Base-by-base conservation (phyloP, 2,113 vertebrate genomes). In the Chionodraco myersi region DNA sequence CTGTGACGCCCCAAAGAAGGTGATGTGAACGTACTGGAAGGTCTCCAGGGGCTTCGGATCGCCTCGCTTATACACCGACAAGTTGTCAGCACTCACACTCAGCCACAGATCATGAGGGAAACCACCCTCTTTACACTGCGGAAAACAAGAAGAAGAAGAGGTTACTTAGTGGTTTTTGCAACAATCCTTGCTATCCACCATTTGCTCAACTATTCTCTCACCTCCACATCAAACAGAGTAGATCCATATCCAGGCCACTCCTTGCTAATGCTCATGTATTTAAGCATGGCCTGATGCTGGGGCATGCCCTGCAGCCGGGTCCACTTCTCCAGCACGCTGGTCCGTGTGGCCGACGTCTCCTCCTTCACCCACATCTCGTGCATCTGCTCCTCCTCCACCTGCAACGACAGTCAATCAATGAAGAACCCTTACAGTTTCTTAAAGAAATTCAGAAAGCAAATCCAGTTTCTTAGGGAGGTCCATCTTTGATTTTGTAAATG, bases 321-420 rank as follows among this genome's bases (percentile, higher is more conserved):
- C 97, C 97, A 98, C 85, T 98, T 98, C 91, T 98, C 97, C 15
- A 96, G 87, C 18, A 98, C 93, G 26, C 96, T 96, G 69, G 96
- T 94, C 49, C 97, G 94, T 0, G 96, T 96, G n/a, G 97, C 96
- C 1, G 96, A 97, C 11, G 97, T 96, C 92, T 98, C 97, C 89
- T 98, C 97, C 84, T 97, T 97, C 49, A 98, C 95, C 95, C 97
- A 98, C 97, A 98, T 97, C 94, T 98, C 96, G 84, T 97, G 92
- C 97, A 97, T 97, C 90, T 98, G 96, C 84, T 97, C 96, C 85
- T 97, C 97, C 92, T 98, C 97, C 52, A 96, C 92, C 88, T 96
- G 95, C 53, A 86, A 60, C 7, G 4, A 64, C 52, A 63, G 15
- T 1, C 63, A 10, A 16, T 74, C 26, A 30, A 2, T 26, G 10